Evolutionary conservation across 2,797 vertebrate genomes (phyloP), one percentile per base, ranked within the genome.

Genomic region (Odontamblyopus rebecca): DNA sequence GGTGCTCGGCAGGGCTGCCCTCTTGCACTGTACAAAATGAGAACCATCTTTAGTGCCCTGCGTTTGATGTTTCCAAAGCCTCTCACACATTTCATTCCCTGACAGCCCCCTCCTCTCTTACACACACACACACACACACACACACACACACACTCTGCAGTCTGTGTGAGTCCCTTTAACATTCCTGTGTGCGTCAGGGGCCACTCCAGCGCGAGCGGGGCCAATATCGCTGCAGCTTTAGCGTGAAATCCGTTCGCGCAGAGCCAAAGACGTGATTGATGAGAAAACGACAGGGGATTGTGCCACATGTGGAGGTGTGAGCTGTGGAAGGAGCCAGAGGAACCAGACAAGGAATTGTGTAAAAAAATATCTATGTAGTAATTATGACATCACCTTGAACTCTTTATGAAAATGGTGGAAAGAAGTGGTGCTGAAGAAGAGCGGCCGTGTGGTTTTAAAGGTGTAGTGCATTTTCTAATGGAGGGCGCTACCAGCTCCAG

Each of bases 181-280:
- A 54, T 50, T 70, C 29, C 29, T 41, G 32, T n/a, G 29, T 15
- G 51, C 61, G 77, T 60, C 69, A 72, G 61, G 66, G 73, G 69
- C 48, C n/a, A 48, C 16, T 61, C 51, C 70, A 59, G 48, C 65
- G 70, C 38, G 61, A 0, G 18, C 0, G 54, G 19, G 54, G 38
- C 75, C 74, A 74, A 80, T 82, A 85, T 62, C 74, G 75, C 85
- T 66, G 66, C 48, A 77, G 74, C 74, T 86, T 82, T 77, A 59
- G 68, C 82, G 67, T 73, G 78, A 85, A 84, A 82, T 71, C 71
- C n/a, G 56, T 84, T 75, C 84, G 77, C 81, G 70, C 71, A 75
- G 62, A 72, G 74, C 19, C 80, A 86, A 86, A 85, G 81, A 83
- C 76, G 81, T 88, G 86, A 85, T 81, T 87, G 85, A 89, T 89